phyloP scores from a whole-genome alignment of 2,797 vertebrate species.

The Ceyx erithaca region DNA sequence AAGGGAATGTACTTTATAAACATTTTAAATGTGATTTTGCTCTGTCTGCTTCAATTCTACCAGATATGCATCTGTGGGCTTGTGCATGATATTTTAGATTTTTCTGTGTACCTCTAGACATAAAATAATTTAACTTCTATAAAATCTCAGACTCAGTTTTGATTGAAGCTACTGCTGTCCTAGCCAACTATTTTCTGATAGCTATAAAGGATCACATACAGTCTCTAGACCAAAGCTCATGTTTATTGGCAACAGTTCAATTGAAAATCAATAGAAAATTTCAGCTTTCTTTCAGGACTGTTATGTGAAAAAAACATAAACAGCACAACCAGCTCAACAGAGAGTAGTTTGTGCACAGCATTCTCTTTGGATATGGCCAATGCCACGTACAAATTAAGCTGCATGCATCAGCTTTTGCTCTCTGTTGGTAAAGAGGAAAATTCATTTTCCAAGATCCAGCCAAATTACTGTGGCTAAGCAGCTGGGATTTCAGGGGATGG shows the following conservation, averaged over 20 bases:
- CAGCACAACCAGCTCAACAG: not conserved
- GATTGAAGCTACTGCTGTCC: not conserved
- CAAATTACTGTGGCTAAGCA: slow-evolving; percentile 26
- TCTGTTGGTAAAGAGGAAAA: slow-evolving; percentile 21
- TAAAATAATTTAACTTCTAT: not conserved
- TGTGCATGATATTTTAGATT: not conserved
- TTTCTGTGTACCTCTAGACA: not conserved
- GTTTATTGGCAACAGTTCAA: slow-evolving; percentile 36
- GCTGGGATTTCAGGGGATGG: slow-evolving; percentile 23
- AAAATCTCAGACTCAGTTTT: slow-evolving; percentile 11
- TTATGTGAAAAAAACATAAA: not conserved
- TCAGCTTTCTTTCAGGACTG: not conserved
- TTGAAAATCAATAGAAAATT: slow-evolving; percentile 26
- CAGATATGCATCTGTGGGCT: not conserved
- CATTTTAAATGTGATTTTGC: slow-evolving; percentile 36
- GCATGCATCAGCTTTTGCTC: slow-evolving; percentile 14
- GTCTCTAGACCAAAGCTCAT: not conserved
- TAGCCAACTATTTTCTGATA: not conserved
- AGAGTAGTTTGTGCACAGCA: not conserved
- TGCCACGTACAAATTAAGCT: not conserved
- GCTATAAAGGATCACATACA: not conserved
- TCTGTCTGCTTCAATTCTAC: slow-evolving; percentile 43
- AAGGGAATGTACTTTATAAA: slow-evolving; percentile 21
- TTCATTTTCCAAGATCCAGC: not conserved
- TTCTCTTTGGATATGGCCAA: not conserved